A percentile compares a stretch with the other conserved stretches of the same genome.
These are phyloP conservation scores for Drosophila paulistorum DNA, from an alignment of 1,140 invertebrate genomes.

Conservation along the genomic window DNA sequence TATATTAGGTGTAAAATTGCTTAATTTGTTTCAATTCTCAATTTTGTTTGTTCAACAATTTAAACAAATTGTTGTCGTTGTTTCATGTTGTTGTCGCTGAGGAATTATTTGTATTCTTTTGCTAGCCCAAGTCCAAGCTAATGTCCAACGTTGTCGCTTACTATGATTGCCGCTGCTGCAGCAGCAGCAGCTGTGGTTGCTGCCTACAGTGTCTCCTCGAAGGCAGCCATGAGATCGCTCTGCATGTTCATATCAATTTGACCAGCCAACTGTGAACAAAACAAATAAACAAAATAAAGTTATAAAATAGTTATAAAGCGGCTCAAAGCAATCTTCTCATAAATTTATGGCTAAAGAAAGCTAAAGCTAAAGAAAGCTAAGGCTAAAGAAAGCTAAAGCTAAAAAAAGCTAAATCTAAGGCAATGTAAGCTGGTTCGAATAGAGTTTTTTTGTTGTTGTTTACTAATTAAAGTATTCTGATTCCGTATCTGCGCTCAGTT, in stretches of 20 bases:
- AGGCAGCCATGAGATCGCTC: constrained; percentile 98
- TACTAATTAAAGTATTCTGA: too few relatives aligned
- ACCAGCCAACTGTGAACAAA: constrained; percentile 91
- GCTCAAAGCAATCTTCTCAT: too few relatives aligned
- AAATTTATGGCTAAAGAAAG: too few relatives aligned
- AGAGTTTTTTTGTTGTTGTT: too few relatives aligned
- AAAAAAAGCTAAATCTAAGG: too few relatives aligned
- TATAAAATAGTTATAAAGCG: background rate
- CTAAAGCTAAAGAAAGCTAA: too few relatives aligned
- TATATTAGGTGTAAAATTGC: constrained; percentile 25
- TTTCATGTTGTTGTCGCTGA: constrained; percentile 4
- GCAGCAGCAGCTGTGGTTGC: constrained; percentile 35
- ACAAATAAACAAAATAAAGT: background rate
- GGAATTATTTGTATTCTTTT: background rate
- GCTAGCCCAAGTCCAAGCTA: constrained; percentile 20
- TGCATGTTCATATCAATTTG: constrained; percentile 99
- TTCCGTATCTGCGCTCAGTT: too few relatives aligned
- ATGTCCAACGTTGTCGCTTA: constrained; percentile 34
- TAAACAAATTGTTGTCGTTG: constrained; percentile 20
- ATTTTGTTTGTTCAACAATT: constrained; percentile 10
- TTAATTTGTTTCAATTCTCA: constrained; percentile 9
- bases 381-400: too few relatives aligned
- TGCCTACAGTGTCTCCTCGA: constrained; percentile 95
- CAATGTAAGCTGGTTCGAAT: too few relatives aligned
- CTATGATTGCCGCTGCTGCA: background rate